A percentile compares a stretch with the other conserved stretches of the same genome.
Conservation (phyloP, 2,113 vertebrate species). For the Podocnemis expansa region DNA sequence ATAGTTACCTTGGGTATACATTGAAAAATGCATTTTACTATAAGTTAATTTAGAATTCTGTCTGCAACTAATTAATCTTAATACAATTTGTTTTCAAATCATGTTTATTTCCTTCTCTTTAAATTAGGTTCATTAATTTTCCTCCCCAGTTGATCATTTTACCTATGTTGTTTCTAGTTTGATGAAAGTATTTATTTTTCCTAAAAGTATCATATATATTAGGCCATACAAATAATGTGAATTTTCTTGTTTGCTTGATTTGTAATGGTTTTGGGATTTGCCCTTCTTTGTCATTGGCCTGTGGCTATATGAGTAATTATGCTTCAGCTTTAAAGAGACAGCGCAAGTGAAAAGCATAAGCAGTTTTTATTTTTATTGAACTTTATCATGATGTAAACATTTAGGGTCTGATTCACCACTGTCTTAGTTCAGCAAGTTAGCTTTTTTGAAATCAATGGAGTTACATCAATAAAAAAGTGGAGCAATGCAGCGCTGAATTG, state of each 20-base stretch:
- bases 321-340: background rate
- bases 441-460: background rate
- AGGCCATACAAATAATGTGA: background rate
- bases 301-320: background rate
- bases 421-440: background rate
- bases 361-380: background rate
- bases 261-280: background rate
- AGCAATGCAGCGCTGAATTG: background rate
- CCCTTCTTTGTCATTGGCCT: background rate
- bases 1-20: background rate
- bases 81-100: slow-evolving; percentile 26
- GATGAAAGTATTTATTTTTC: background rate
- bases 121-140: slow-evolving; percentile 25
- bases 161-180: background rate
- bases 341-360: background rate
- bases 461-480: background rate
- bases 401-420: background rate
- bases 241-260: background rate
- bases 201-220: background rate
- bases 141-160: background rate
- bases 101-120: slow-evolving; percentile 21
- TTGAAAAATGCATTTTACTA: slow-evolving; percentile 7
- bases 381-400: background rate
- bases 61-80: slow-evolving; percentile 29
- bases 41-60: slow-evolving; percentile 28